Base-by-base conservation (phyloP, 2,797 vertebrate species). In the Acropternis orthonyx region DNA sequence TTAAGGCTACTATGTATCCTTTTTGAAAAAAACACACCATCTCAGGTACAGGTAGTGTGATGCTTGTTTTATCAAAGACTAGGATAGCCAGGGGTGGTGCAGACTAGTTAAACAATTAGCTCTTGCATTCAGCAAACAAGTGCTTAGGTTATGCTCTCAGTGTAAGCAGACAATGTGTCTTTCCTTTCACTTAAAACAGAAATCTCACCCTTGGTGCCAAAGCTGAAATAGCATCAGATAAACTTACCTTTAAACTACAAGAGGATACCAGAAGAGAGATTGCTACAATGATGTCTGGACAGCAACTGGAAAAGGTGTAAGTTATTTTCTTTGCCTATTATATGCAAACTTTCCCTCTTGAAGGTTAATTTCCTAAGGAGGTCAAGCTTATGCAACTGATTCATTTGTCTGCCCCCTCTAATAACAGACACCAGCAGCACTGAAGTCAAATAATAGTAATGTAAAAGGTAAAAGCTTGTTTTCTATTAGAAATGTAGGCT, bases 121-220 rank as follows among this genome's bases (percentile, higher is more conserved):
- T 65, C 56, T 61, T 34, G 52, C 3, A 1, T 32, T 83, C 51
- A 73, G 39, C 39, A 46, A 73, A n/a, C 18, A 46, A 55, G 26
- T 18, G 11, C 62, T 81, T 46, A 27, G n/a, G 48, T 51, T 62
- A 8, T 49, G 27, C 13, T 69, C 32, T 87, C 9, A 0, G 4
- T 63, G 55, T 48, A 55, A 54, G 6, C 32, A 94, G 14, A 79
- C 48, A 58, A 8, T 28, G 27, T 85, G 23, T 93, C 83, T 94
- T 89, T 39, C 59, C 16, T 94, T 91, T 94, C 85, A 27, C 74
- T 91, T 86, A 36, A 58, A 71, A 88, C 95, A 99, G 99, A 97
- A 99, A 99, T 96, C 75, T 98, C 80, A 98, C 90, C 91, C 97
- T 99, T 56, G 99, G 99, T 89, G 99, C 99, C 93, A 99, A 99